Evolutionary conservation across 2,888 invertebrate species (phyloP), one percentile per base, ranked within the genome.

Genomic region (Eledone cirrhosa): DNA sequence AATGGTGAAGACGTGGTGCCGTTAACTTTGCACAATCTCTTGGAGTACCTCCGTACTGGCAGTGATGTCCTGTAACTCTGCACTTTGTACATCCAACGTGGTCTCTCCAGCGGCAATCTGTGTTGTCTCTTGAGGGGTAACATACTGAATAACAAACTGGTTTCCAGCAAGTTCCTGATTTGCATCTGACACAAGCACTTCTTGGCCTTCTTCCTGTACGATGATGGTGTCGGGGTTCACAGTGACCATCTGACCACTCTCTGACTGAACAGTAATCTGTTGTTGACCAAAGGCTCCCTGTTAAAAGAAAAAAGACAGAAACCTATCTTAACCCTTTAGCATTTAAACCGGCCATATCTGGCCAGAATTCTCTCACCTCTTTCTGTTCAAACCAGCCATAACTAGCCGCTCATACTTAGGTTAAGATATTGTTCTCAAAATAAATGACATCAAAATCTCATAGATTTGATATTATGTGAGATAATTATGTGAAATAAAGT

Each of bases 101-200:
- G 81, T 80, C 78, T 80, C 67, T 82, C 83, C 76, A 82, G 77
- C 27, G 79, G 80, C 59, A 69, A 82, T 14, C 86, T 84, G 85
- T 29, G 84, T 84, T 59, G 78, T 67, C 19, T 79, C 69, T 19
- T 77, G 77, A 31, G 78, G 69, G 5, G 81, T 80, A 7, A 88
- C 85, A 77, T 89, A 89, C 83, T 89, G 88, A 72, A 89, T 89
- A 33, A 89, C 86, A 81, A 87, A 89, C 83, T 88, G 88, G 63
- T 84, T 85, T 27, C 85, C 85, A 67, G 85, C 85, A 22, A 84
- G 81, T 69, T 79, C 83, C 83, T 16, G 79, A 33, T 80, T 81
- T 31, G 81, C 84, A 59, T 85, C 83, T 69, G 87, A 82, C 29
- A 88, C 82, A 27, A 89, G 79, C 65, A 88, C 85, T 79, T 87